Evolutionary conservation across 2,888 invertebrate genomes (phyloP), one percentile per base, ranked within the genome.

Genomic region (Ectemnius cavifrons): DNA sequence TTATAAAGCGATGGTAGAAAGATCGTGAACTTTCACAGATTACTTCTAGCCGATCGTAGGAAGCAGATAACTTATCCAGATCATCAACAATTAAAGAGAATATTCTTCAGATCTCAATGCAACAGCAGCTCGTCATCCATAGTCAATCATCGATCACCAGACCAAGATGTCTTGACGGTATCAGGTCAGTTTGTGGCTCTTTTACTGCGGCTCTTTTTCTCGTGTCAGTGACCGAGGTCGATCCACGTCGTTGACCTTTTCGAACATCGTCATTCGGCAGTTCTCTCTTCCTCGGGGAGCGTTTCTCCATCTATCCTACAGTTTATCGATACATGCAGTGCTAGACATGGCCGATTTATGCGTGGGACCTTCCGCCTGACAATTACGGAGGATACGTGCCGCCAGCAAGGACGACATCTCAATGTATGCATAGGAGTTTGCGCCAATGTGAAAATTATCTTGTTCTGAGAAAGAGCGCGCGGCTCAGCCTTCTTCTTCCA

Each of bases 201-300:
- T 16, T 60, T 16, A 56, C 16, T 27, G 49, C 49, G 56, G 37
- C 46, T 37, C 56, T 59, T 64, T 61, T 71, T 68, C 61, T 49
- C 14, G 49, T 72, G 72, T 62, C 72, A 64, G 2, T 62, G 64
- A 77, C 60, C 63, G 71, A 67, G 73, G 66, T 73, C 68, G 68
- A 71, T 63, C 59, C 64, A 65, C 75, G 73, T 73, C 75, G 73
- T 75, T 75, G 73, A 78, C 78, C 69, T 61, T 78, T 67, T 20
- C 23, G 62, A 18, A 65, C 62, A 57, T 65, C 71, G 61, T 66
- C 64, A 66, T 68, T 68, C 61, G 73, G 68, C 63, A 52, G 52
- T 16, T 37, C 37, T 37, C 37, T 6, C 1, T 37, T 11, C 11
- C 37, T 37, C 37, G 0, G 8, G 37, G 37, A 11, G 11, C 8